Conservation (phyloP, 2,888 invertebrate genomes). For the Peribatodes rhomboidaria region DNA sequence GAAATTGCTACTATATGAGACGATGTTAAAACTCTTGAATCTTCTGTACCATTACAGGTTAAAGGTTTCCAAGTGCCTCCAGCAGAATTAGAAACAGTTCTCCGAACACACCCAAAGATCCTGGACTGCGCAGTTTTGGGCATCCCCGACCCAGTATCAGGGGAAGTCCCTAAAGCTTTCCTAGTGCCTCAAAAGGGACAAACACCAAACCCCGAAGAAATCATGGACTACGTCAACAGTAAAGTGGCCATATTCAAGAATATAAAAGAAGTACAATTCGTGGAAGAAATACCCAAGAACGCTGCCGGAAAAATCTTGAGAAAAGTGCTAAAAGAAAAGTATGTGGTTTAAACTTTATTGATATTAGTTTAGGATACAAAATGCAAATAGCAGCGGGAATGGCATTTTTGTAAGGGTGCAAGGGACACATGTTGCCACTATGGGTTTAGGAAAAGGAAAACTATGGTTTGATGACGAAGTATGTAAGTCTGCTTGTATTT, state of each 20-base stretch:
- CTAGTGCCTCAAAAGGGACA: conserved; percentile 85
- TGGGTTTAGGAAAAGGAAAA: too few species aligned
- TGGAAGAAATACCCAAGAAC: conserved; percentile 91
- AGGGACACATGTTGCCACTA: too few species aligned
- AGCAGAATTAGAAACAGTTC: conserved; percentile 93
- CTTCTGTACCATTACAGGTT: conserved; percentile 71
- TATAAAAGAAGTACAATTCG: conserved; percentile 88
- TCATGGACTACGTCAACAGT: conserved; percentile 88
- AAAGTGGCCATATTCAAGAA: conserved; percentile 92
- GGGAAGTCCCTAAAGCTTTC: conserved; percentile 93
- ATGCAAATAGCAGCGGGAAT: not conserved
- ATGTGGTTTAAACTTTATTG: conserved; percentile 44
- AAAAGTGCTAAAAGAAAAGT: conserved; percentile 83
- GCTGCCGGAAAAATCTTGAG: conserved; percentile 92
- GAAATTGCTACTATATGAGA: too few species aligned
- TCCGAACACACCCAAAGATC: conserved; percentile 91
- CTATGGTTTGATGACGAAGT: too few species aligned
- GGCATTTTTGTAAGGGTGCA: too few species aligned
- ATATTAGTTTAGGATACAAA: conserved; percentile 1
- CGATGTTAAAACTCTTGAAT: too few species aligned
- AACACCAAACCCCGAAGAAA: conserved; percentile 80
- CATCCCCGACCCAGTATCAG: conserved; percentile 89
- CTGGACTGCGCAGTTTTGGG: conserved; percentile 95
- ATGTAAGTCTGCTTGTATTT: too few species aligned
- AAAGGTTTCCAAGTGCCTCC: conserved; percentile 94